Conservation (phyloP, 1,140 invertebrate genomes). For the Neodiprion virginianus region DNA sequence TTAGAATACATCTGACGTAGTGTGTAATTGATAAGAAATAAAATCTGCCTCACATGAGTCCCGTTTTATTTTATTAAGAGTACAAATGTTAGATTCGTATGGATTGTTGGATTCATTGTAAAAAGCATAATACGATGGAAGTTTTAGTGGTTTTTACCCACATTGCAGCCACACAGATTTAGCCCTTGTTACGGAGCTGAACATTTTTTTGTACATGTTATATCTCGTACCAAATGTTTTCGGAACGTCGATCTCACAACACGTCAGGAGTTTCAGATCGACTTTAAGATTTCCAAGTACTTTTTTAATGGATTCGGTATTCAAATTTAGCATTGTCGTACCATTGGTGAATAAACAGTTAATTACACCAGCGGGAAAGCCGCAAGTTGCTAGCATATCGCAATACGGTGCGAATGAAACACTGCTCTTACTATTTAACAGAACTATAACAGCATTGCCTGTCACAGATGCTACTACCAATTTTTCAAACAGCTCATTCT, state of each 20-base stretch:
- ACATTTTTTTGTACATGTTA: background rate
- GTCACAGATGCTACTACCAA: conserved; percentile 24
- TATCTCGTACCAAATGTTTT: background rate
- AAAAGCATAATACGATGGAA: background rate
- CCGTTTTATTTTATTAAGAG: too few species aligned
- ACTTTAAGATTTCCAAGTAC: background rate
- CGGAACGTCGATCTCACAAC: too few species aligned
- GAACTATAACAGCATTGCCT: conserved; percentile 25
- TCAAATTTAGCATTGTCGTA: background rate
- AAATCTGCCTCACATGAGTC: too few species aligned
- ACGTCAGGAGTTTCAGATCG: background rate
- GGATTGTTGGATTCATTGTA: background rate
- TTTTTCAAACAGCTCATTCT: conserved; percentile 16
- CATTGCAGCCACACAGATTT: too few species aligned
- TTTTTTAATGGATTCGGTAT: background rate
- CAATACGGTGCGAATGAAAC: conserved; percentile 23
- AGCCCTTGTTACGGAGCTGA: too few species aligned
- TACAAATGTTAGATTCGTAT: background rate
- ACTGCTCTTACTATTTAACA: background rate
- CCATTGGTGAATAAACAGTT: conserved; percentile 17
- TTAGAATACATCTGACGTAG: too few species aligned
- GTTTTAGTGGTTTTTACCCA: background rate
- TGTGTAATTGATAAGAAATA: too few species aligned
- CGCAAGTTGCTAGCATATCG: conserved; percentile 25
- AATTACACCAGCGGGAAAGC: conserved; percentile 28